phyloP scores from a whole-genome alignment of 2,797 vertebrate genomes.

The Chrysocyon brachyurus region DNA sequence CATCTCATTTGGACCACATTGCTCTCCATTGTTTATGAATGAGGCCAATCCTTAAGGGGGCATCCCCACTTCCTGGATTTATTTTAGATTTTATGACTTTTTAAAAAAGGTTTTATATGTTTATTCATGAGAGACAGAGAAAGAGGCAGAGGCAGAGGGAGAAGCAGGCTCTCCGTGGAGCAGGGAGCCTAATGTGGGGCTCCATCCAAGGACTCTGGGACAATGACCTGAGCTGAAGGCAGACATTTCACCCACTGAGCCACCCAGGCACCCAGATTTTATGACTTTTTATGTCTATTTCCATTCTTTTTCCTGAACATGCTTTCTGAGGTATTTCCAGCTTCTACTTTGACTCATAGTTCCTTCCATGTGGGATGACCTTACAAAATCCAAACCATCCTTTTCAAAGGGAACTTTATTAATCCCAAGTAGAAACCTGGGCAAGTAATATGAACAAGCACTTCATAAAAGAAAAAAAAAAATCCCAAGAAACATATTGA shows the following conservation, averaged over 20 bases:
- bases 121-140: neutral
- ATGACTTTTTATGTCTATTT: neutral
- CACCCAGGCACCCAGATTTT: neutral
- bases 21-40: neutral
- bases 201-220: neutral
- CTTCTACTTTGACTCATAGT: neutral
- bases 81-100: neutral
- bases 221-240: neutral
- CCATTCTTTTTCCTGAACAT: neutral
- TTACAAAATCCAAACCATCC: neutral
- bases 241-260: neutral
- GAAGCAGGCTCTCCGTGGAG: neutral
- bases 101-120: neutral
- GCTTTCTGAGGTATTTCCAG: neutral
- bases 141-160: neutral
- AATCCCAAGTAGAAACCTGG: neutral
- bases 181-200: neutral
- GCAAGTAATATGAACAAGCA: neutral
- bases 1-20: neutral
- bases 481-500: neutral
- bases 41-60: neutral
- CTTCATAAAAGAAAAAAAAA: neutral
- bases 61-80: neutral
- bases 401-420: conserved; percentile 27
- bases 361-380: neutral